Evolutionary conservation across 2,888 invertebrate species (phyloP).

Genomic region (Dusona sp.): DNA sequence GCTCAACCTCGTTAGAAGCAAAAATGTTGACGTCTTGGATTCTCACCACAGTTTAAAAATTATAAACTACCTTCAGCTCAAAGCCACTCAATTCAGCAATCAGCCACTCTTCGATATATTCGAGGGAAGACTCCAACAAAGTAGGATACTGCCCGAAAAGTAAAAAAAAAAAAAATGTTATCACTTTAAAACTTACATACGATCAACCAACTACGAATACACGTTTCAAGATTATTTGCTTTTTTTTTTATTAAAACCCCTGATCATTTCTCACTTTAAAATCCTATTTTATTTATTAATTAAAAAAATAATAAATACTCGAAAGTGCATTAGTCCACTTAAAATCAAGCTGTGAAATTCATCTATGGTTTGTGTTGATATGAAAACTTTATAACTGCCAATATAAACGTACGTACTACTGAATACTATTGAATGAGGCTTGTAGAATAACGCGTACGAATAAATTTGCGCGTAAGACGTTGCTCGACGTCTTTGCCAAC

Average conservation of each 20-base stretch:
- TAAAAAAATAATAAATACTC: neutral
- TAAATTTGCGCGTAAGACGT: slow-evolving; percentile 57
- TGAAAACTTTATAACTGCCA: neutral
- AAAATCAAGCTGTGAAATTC: neutral
- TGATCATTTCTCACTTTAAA: too few relatives aligned
- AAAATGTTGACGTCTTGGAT: neutral
- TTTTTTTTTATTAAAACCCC: too few relatives aligned
- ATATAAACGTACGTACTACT: neutral
- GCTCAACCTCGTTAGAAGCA: neutral
- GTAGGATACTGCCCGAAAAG: too few relatives aligned
- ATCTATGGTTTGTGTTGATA: neutral
- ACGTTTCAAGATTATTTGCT: too few relatives aligned
- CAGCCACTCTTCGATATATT: neutral
- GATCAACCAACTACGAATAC: too few relatives aligned
- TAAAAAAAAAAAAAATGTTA: too few relatives aligned
- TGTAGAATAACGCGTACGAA: slow-evolving; percentile 38
- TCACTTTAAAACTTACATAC: too few relatives aligned
- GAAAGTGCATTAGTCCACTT: neutral
- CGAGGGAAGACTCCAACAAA: too few relatives aligned
- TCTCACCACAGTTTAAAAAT: neutral
- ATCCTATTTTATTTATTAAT: too few relatives aligned
- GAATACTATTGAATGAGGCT: neutral
- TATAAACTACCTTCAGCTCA: neutral
- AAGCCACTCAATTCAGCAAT: too few relatives aligned
- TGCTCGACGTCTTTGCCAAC: slow-evolving; percentile 41